Base-by-base conservation (phyloP, 2,888 invertebrate genomes). In the Lycia hirtaria region DNA sequence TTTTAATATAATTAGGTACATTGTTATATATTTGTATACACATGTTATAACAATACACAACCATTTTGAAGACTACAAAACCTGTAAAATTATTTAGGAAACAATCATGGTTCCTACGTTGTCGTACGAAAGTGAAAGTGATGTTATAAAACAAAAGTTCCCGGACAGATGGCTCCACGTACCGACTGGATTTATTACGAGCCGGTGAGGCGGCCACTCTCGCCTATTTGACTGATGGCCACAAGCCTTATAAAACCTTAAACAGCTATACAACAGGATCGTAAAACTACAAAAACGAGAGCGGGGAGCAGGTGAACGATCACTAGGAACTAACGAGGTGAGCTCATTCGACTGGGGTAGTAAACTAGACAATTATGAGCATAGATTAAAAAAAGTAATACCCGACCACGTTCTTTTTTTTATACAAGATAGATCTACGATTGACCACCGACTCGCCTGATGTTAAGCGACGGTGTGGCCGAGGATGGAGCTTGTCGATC, bases 101-200 rank as follows among this genome's bases (percentile, higher is more conserved):
- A 35, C 17, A 10, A 3, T 2, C 3, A 73, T 68, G 61, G 70
- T 71, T 72, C n/a, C n/a, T n/a, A n/a, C n/a, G n/a, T n/a, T 72
- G 64, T 64, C 67, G 68, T 79, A 83, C n/a, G n/a, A 86, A 87
- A 87, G 87, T 85, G 83, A 88, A 79, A 88, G 88, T 87, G 78
- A 76, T 71, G 75, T 80, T 78, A 87, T 87, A 85, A 87, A 87
- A 86, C 78, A 70, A 80, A 82, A 45, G 75, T 80, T 77, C 80
- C 68, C 76, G 73, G 72, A 72, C 75, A 63, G 62, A 43, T 35
- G 58, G 60, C 71, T 72, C 79, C 80, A 73, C 73, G 84, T 80
- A 82, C 76, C 71, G 68, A 65, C 60, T 60, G 76, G 79, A 84
- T 85, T 85, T 83, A 85, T 81, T 79, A 75, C 75, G 62, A 65